phyloP scores from a whole-genome alignment of 2,113 vertebrate genomes.

The Cichladusa arquata region DNA sequence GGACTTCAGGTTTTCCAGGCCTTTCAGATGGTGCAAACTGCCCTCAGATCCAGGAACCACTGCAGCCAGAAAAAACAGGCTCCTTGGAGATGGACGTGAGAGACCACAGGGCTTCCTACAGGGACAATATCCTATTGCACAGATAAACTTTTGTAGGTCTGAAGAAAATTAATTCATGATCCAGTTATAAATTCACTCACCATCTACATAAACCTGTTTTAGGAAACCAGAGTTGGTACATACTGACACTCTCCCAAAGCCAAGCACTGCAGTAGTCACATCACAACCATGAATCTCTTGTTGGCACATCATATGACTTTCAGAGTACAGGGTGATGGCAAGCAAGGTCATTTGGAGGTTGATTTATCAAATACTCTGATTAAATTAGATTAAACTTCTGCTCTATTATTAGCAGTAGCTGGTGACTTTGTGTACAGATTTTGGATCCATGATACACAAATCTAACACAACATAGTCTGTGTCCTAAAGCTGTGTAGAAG shows the following conservation, averaged over 20 bases:
- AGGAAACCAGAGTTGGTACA: not conserved
- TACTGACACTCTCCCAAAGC: not conserved
- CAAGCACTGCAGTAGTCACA: not conserved
- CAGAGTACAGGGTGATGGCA: not conserved
- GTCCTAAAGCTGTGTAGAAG: not conserved
- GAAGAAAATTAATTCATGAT: not conserved
- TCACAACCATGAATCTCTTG: not conserved
- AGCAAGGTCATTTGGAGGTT: not conserved
- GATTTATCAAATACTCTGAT: not conserved
- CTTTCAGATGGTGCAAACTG: not conserved
- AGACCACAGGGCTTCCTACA: not conserved
- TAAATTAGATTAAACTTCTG: not conserved
- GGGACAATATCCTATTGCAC: not conserved
- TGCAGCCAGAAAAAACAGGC: not conserved
- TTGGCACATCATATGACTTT: not conserved
- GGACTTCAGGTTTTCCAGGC: not conserved
- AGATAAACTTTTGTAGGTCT: not conserved
- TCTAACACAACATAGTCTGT: fast-evolving
- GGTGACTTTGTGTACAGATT: not conserved
- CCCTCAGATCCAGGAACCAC: not conserved
- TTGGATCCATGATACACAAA: not conserved
- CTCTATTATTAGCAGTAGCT: not conserved
- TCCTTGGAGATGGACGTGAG: fast-evolving
- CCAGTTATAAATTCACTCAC: not conserved
- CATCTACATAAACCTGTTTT: not conserved